Evolutionary conservation across 2,113 vertebrate genomes (phyloP), one percentile per base, ranked within the genome.

Genomic region (Ageneiosus marmoratus): DNA sequence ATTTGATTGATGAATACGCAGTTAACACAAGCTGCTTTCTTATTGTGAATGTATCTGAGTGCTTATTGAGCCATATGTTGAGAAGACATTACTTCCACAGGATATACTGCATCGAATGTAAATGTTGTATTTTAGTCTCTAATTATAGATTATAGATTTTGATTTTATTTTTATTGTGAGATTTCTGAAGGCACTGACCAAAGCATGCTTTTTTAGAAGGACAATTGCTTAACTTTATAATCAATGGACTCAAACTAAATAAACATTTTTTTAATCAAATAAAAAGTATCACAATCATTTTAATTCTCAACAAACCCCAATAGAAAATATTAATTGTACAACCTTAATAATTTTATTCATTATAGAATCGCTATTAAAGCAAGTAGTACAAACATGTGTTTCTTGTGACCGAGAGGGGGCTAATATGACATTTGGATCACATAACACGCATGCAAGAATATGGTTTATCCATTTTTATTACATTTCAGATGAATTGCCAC

Each of bases 161-260:
- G 6, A 48, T 70, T 22, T 67, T 27, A 13, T 32, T 5, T 69
- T n/a, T 1, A 29, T 72, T 41, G 10, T 11, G 11, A 55, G 10
- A 72, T 60, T 46, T 58, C 32, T 73, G 5, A 78, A 16, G 29
- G 63, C 56, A 77, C 74, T 81, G 11, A 41, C 53, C 27, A 29
- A 50, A 32, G n/a, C 22, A 74, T 62, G 22, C 48, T 73, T 24
- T 80, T 8, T 50, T 51, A 1, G 16, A 70, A 70, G 2, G 37
- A 69, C 41, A 0, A 15, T 37, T 76, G 48, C 27, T n/a, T 29
- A 51, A 10, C 27, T 74, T 50, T 50, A 20, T 29, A 75, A 74
- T 72, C 20, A 48, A 34, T 82, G 63, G 56, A 32, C 5, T 70
- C 11, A 77, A 85, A 62, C 1, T n/a, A 5, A 84, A 78, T 78